Base-by-base conservation (phyloP, 2,113 vertebrate species). In the Pristiophorus japonicus region DNA sequence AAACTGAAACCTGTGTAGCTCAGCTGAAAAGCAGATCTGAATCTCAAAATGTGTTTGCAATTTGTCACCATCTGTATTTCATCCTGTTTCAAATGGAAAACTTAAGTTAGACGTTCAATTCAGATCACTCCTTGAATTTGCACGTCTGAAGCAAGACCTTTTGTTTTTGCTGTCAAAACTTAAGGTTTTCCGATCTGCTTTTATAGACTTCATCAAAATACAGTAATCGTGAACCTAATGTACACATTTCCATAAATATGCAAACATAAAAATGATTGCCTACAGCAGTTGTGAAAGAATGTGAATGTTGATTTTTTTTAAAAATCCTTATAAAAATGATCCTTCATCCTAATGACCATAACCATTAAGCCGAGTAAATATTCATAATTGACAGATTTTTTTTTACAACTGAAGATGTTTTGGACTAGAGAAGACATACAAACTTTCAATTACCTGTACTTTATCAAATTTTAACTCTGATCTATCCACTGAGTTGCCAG, bases 21-120 rank as follows among this genome's bases (percentile, higher is more conserved):
- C 65, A 47, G 18, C 20, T 11, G 11, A 70, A 94, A 70, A 67
- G 65, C 45, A 90, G 47, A 90, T 90, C 62, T 42, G 65, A 94
- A 94, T 94, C 38, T 70, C 45, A 94, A 24, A 70, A 94, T 94
- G 38, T 70, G 92, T 94, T 94, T 94, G 92, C 92, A 94, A 94
- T 94, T 94, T 70, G 38, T 94, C 65, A 67, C 91, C 91, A 94
- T 66, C 92, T 70, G 92, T 94, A 30, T 94, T 66, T 91, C 88
- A 91, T 91, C 88, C 30, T 20, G 34, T 30, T 94, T 67, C 92
- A 94, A 94, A 66, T 94, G 92, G 92, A 94, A 94, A 94, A 22
- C 18, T 92, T 62, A 92, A 92, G 65, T 4, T 67, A 94, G 12
- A 45, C 11, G 42, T 42, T 66, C 59, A 66, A 42, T 42, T 38